phyloP scores from a whole-genome alignment of 2,888 invertebrate genomes.

The Xestia c-nigrum region DNA sequence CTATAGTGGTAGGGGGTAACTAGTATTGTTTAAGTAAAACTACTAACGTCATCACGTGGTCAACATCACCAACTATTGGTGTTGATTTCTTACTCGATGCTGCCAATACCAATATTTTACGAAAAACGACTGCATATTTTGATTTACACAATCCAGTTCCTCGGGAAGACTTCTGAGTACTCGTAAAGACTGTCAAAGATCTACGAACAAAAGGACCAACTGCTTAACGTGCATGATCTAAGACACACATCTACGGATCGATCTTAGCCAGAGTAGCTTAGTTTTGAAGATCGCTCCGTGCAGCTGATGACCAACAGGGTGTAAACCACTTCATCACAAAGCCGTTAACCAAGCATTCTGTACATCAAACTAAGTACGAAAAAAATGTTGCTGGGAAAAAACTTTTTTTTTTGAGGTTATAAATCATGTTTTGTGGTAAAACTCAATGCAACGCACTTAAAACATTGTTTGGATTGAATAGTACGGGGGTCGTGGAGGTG shows the following conservation, averaged over 20 bases:
- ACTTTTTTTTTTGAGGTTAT: no score
- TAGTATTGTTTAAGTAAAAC: background rate
- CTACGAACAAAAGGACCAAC: background rate
- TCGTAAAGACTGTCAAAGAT: background rate
- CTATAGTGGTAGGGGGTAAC: no score
- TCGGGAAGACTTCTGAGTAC: background rate
- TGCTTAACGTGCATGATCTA: background rate
- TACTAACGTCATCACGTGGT: background rate
- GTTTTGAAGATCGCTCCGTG: background rate
- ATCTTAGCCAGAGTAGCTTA: background rate
- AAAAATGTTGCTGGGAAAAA: no score
- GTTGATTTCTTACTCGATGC: background rate
- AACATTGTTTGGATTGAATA: no score
- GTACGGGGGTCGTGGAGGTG: no score
- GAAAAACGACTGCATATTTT: background rate
- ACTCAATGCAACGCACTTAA: no score
- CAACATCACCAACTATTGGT: background rate
- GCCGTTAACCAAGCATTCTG: no score
- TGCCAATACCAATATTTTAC: background rate
- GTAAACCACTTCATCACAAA: no score
- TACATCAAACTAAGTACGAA: no score
- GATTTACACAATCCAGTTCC: background rate
- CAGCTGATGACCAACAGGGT: no score
- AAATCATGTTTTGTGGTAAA: no score
- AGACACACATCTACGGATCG: background rate